A percentile compares a stretch with the other conserved stretches of the same genome.
These are phyloP conservation scores for Erebia aethiops DNA, from an alignment of 2,888 invertebrate species.

Conservation along the genomic window DNA sequence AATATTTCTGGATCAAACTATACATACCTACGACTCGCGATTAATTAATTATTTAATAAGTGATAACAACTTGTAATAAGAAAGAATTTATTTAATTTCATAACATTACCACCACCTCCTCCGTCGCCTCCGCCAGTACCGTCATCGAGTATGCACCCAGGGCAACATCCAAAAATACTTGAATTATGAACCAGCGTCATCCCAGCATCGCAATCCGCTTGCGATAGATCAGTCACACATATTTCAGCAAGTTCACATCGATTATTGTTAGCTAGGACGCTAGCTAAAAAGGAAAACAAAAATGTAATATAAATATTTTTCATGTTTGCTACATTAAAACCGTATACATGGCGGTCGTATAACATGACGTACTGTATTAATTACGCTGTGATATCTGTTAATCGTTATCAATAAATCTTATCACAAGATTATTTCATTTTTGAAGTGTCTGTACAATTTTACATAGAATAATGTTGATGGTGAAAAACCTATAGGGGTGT, in stretches of 20 bases:
- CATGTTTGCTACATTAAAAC: conserved; percentile 24
- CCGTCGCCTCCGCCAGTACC: conserved; percentile 30
- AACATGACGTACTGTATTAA: conserved; percentile 41
- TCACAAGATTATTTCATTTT: conserved; percentile 35
- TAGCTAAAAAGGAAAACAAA: conserved; percentile 40
- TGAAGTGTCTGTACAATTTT: conserved; percentile 15
- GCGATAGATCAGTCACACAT: conserved; percentile 66
- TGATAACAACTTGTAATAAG: neutral
- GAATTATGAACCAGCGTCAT: conserved; percentile 54
- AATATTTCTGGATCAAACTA: no score
- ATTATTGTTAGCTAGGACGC: conserved; percentile 11
- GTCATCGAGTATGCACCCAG: conserved; percentile 56
- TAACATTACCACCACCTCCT: conserved; percentile 21
- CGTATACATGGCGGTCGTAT: conserved; percentile 33
- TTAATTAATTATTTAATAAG: neutral
- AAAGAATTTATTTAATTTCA: neutral
- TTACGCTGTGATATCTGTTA: conserved; percentile 50
- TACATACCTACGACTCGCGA: neutral
- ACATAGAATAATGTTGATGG: neutral
- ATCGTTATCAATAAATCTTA: conserved; percentile 43
- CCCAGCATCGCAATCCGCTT: conserved; percentile 53
- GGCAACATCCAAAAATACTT: conserved; percentile 70
- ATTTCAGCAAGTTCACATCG: conserved; percentile 60
- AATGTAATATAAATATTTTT: conserved; percentile 16
- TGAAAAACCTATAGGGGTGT: neutral